Conservation (phyloP, 2,113 vertebrate genomes). For the Nothoprocta pentlandii region DNA sequence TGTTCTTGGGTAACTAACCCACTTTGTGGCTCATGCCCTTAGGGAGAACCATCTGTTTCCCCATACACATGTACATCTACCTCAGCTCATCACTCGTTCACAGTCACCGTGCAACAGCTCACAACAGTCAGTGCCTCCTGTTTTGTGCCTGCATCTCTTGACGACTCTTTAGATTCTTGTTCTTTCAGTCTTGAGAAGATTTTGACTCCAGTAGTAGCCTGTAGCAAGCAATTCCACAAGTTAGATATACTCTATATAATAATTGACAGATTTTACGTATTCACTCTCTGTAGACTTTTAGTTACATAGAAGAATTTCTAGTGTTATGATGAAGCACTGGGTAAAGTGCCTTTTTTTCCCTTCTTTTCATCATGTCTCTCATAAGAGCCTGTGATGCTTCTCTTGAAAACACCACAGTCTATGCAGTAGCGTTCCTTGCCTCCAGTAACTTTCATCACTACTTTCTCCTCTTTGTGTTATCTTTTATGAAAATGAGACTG, state of each 20-base stretch:
- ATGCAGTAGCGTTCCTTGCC: not conserved
- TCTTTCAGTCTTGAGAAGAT: not conserved
- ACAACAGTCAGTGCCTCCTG: not conserved
- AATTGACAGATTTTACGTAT: not conserved
- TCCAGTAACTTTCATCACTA: not conserved
- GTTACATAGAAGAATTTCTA: not conserved
- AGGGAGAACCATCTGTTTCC: not conserved
- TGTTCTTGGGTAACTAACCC: not conserved
- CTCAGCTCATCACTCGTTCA: not conserved
- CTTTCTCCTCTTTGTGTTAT: not conserved
- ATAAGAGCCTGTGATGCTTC: not conserved
- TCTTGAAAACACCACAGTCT: not conserved
- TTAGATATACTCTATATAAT: not conserved
- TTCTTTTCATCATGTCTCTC: not conserved
- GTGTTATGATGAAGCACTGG: not conserved
- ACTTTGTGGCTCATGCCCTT: not conserved
- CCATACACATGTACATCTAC: not conserved
- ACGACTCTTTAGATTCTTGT: not conserved
- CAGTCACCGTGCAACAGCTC: not conserved
- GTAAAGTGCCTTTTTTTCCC: not conserved
- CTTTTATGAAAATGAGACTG: not conserved
- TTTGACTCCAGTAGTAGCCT: not conserved
- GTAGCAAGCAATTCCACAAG: not conserved
- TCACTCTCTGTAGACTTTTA: not conserved
- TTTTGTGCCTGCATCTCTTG: not conserved